Evolutionary conservation across 1,140 invertebrate genomes (phyloP).

Genomic region (Zophobas morio): DNA sequence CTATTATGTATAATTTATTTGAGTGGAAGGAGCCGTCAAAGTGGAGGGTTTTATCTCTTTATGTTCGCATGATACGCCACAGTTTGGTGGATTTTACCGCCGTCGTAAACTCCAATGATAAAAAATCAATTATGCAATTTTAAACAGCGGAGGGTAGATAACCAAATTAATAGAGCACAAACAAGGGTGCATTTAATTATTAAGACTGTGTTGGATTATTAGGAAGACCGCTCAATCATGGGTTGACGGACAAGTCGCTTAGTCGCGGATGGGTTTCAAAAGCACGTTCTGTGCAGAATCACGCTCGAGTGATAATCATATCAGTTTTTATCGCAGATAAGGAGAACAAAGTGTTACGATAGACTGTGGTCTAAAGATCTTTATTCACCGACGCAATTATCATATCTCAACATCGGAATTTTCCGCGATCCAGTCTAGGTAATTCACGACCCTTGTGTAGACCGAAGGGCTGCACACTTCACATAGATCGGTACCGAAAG

Average conservation of each 20-base stretch:
- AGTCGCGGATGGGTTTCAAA: conserved; percentile 5
- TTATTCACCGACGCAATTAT: too few species aligned
- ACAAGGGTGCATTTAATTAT: conserved; percentile 38
- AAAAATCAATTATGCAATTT: conserved; percentile 42
- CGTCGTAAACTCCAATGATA: conserved; percentile 16
- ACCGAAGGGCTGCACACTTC: conserved; percentile 69
- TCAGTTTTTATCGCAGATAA: too few species aligned
- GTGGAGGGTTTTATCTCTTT: not conserved
- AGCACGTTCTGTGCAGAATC: conserved; percentile 1
- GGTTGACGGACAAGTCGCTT: conserved; percentile 2
- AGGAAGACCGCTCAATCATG: conserved; percentile 30
- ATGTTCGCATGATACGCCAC: conserved; percentile 1
- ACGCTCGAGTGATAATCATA: not conserved
- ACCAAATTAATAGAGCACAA: conserved; percentile 29
- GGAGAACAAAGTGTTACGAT: too few species aligned
- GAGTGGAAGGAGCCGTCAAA: not conserved
- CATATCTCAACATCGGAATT: conserved; percentile 62
- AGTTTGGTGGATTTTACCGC: conserved; percentile 1
- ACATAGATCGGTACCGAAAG: conserved; percentile 69
- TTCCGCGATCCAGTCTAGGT: conserved; percentile 70
- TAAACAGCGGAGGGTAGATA: conserved; percentile 26
- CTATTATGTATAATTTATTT: not conserved
- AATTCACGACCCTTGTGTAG: conserved; percentile 70
- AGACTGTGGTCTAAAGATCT: too few species aligned
- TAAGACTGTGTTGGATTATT: conserved; percentile 19